Percentiles rank a stretch among this genome's conserved stretches.
Evolutionary conservation across 2,113 vertebrate genomes (phyloP).

Genomic region (Pterocles orientalis): DNA sequence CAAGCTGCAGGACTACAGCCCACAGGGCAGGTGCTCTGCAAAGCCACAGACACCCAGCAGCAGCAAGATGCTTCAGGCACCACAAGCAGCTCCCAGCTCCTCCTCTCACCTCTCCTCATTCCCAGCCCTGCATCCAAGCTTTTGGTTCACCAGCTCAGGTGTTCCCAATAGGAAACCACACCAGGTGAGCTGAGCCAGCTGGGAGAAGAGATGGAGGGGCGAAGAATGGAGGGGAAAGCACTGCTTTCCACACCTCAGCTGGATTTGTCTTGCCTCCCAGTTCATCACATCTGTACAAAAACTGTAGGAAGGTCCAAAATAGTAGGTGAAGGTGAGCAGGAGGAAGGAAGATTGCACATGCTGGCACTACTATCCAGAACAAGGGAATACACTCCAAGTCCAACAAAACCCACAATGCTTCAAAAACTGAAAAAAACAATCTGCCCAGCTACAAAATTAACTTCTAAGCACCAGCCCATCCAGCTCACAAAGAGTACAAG

Average conservation of each 20-base stretch:
- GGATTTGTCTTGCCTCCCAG: not conserved
- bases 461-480: not conserved
- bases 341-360: not conserved
- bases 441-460: not conserved
- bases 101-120: not conserved
- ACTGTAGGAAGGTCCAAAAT: not conserved
- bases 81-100: not conserved
- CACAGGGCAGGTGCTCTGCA: accelerated
- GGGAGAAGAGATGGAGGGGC: not conserved
- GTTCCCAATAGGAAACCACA: not conserved
- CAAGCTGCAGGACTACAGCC: accelerated
- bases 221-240: not conserved
- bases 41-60: not conserved
- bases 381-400: not conserved
- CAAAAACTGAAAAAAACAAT: not conserved
- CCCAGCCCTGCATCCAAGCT: not conserved
- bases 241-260: not conserved
- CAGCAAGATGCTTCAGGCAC: not conserved
- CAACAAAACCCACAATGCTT: not conserved
- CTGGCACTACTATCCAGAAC: not conserved
- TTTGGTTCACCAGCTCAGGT: not conserved
- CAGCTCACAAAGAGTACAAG: not conserved
- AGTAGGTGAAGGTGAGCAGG: not conserved
- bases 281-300: not conserved
- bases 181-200: not conserved